These are phyloP conservation scores for Cheilosia pagana DNA, from an alignment of 2,888 invertebrate genomes.

Conservation along the genomic window DNA sequence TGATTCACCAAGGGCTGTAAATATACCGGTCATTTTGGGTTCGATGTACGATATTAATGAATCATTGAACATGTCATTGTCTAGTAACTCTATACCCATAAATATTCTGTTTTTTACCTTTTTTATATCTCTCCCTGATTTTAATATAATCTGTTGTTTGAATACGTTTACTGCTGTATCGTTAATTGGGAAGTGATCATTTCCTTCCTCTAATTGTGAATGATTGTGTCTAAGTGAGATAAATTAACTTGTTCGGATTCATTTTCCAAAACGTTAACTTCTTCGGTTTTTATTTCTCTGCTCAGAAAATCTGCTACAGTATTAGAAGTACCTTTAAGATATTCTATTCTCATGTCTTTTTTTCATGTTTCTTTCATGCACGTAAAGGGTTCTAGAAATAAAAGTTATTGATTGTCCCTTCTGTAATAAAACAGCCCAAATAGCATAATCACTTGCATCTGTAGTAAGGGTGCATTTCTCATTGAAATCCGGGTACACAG, in stretches of 20 bases:
- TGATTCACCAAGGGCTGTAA: neutral
- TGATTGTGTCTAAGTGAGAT: too few species aligned
- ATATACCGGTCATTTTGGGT: conserved; percentile 10
- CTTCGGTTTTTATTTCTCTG: neutral
- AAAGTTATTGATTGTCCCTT: too few species aligned
- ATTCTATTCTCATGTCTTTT: conserved; percentile 16
- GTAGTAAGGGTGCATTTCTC: neutral
- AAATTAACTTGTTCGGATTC: conserved; percentile 17
- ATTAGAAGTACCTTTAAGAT: conserved; percentile 15
- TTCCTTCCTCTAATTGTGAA: too few species aligned
- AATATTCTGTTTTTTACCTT: neutral
- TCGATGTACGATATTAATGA: neutral
- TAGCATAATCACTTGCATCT: conserved; percentile 16
- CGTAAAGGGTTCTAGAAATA: conserved; percentile 3
- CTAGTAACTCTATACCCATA: conserved; percentile 3
- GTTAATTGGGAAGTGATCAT: too few species aligned
- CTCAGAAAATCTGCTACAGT: conserved; percentile 5
- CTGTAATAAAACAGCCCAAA: conserved; percentile 14
- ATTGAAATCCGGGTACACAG: neutral
- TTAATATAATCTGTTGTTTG: neutral
- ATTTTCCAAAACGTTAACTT: conserved; percentile 8
- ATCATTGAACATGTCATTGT: conserved; percentile 7
- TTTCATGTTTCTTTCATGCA: neutral
- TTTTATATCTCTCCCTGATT: neutral
- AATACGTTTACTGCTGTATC: neutral